phyloP scores from a whole-genome alignment of 2,113 vertebrate genomes.

The Micronycteris hirsuta region DNA sequence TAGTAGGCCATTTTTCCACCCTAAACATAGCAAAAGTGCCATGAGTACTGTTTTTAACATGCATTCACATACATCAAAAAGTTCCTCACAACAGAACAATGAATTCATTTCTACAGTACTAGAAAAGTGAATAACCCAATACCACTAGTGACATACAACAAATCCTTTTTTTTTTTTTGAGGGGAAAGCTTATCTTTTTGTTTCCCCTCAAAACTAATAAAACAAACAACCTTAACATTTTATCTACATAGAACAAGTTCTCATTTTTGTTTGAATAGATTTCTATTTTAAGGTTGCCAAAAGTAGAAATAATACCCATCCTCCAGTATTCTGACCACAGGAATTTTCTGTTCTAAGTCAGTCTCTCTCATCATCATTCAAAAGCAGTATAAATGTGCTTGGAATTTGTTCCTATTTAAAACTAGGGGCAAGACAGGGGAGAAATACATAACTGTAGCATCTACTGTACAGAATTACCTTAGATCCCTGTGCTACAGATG shows the following conservation, averaged over 20 bases:
- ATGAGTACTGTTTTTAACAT: neutral
- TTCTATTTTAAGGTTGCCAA: constrained; percentile 1
- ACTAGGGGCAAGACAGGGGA: neutral
- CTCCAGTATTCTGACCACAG: neutral
- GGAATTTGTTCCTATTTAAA: neutral
- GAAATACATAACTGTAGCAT: neutral
- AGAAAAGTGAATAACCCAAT: neutral
- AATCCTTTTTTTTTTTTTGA: neutral
- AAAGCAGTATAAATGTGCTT: neutral
- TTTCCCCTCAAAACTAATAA: neutral
- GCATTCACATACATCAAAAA: neutral
- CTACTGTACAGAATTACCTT: neutral
- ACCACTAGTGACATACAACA: neutral
- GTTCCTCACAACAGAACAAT: neutral
- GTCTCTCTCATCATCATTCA: neutral
- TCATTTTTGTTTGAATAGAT: neutral
- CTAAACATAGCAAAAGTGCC: constrained; percentile 73
- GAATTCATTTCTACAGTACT: neutral
- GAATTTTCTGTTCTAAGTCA: neutral
- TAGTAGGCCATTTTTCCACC: constrained; percentile 91
- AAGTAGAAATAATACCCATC: neutral
- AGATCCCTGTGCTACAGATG: neutral
- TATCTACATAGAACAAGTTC: neutral
- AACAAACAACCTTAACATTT: neutral
- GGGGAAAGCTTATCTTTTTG: neutral